Conservation (phyloP, 2,888 invertebrate genomes). For the Phoenoteleia sp. region DNA sequence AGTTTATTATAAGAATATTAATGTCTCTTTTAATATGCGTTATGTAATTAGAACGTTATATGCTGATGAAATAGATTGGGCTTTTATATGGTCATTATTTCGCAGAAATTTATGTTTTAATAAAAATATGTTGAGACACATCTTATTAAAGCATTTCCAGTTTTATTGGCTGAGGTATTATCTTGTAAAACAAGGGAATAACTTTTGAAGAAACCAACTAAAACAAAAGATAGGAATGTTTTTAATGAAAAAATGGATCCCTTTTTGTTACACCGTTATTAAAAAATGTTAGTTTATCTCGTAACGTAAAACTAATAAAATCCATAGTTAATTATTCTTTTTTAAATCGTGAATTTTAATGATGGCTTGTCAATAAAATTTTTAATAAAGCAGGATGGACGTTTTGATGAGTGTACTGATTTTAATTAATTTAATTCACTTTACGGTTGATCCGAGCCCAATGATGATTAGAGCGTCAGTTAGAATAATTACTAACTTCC, state of each 20-base stretch:
- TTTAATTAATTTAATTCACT: slow-evolving; percentile 22
- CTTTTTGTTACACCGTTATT: too few species aligned
- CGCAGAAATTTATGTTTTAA: slow-evolving; percentile 1
- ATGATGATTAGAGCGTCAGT: slow-evolving; percentile 17
- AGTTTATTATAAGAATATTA: slow-evolving; percentile 46
- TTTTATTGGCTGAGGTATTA: too few species aligned
- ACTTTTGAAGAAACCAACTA: too few species aligned
- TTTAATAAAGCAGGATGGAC: neutral
- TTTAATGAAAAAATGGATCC: too few species aligned
- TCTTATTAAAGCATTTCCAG: too few species aligned
- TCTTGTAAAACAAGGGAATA: too few species aligned
- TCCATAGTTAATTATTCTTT: neutral
- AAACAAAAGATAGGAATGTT: too few species aligned
- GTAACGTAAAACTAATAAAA: too few species aligned
- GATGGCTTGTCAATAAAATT: neutral
- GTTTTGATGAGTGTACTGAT: neutral
- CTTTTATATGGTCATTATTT: slow-evolving; percentile 7
- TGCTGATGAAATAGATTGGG: slow-evolving; percentile 9
- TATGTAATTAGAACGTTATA: slow-evolving; percentile 28
- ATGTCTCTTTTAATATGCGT: slow-evolving; percentile 49
- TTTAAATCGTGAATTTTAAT: neutral
- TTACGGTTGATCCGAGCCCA: neutral
- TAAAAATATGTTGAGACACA: neutral
- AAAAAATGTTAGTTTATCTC: too few species aligned
- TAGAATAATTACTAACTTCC: slow-evolving; percentile 5